These are phyloP conservation scores for Cetoscarus ocellatus DNA, from an alignment of 2,797 vertebrate genomes.

Conservation along the genomic window DNA sequence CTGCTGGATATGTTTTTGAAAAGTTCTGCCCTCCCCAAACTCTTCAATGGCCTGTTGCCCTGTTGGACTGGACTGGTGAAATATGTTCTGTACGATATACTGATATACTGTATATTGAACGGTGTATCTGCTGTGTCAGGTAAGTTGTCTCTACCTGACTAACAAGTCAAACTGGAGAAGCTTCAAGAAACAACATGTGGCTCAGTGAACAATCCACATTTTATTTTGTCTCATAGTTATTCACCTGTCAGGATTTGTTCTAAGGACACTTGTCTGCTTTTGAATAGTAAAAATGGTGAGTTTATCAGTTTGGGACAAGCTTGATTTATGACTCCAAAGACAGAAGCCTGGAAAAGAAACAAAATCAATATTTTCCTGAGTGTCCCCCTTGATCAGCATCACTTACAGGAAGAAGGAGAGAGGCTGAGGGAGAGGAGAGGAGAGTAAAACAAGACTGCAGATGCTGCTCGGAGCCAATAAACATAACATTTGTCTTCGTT, in stretches of 20 bases:
- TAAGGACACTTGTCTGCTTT: constrained; percentile 1
- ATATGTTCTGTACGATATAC: too few species aligned
- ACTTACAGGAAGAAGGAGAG: constrained; percentile 22
- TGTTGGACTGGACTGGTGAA: too few species aligned
- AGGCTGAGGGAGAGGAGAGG: neutral
- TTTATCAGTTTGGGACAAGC: constrained; percentile 30
- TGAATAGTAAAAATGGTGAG: constrained; percentile 11
- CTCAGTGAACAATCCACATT: neutral
- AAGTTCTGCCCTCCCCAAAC: too few species aligned
- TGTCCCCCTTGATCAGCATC: constrained; percentile 26
- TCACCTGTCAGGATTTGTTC: neutral
- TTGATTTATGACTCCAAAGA: constrained; percentile 18
- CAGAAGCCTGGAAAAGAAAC: constrained; percentile 4
- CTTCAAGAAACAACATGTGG: too few species aligned
- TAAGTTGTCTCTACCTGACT: too few species aligned
- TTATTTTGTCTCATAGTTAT: neutral
- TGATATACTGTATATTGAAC: too few species aligned
- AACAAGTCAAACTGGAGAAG: too few species aligned
- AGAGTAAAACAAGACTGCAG: neutral
- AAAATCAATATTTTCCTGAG: constrained; percentile 43
- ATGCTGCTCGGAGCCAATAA: neutral
- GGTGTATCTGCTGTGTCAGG: too few species aligned
- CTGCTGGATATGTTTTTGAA: too few species aligned
- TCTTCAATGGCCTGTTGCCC: too few species aligned
- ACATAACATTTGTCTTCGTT: neutral